Evolutionary conservation across 2,797 vertebrate species (phyloP).

Genomic region (Chiloscyllium punctatum): DNA sequence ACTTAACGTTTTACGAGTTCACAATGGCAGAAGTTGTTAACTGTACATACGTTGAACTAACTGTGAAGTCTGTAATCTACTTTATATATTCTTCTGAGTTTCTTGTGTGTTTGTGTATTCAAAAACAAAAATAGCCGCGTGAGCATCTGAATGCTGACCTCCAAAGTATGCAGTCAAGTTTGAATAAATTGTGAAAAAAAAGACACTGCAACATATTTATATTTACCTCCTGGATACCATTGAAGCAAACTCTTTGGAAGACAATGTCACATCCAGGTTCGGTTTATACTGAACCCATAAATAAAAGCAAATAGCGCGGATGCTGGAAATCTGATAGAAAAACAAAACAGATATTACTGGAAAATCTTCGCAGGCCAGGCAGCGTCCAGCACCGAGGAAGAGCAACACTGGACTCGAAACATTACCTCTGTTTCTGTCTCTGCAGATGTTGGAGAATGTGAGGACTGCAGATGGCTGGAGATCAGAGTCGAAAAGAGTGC

Average conservation of each 20-base stretch:
- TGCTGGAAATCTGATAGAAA: no score
- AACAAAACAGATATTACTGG: no score
- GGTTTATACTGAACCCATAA: no score
- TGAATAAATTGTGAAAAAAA: not conserved
- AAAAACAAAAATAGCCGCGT: not conserved
- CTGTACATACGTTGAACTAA: not conserved
- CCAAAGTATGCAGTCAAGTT: not conserved
- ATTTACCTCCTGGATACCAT: not conserved
- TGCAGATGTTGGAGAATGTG: no score
- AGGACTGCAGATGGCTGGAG: no score
- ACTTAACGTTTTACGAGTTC: no score
- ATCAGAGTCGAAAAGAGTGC: no score
- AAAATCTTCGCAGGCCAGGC: no score
- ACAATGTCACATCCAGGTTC: not conserved
- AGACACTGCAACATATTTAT: not conserved
- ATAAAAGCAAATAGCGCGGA: no score
- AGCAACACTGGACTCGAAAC: no score
- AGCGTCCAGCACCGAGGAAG: no score
- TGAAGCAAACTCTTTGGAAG: not conserved
- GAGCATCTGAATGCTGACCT: not conserved
- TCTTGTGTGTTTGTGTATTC: not conserved
- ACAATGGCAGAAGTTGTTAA: not conserved
- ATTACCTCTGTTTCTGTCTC: no score
- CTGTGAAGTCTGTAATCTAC: not conserved
- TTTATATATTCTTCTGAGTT: not conserved